phyloP scores from a whole-genome alignment of 2,888 invertebrate species.

The Microctonus brassicae region DNA sequence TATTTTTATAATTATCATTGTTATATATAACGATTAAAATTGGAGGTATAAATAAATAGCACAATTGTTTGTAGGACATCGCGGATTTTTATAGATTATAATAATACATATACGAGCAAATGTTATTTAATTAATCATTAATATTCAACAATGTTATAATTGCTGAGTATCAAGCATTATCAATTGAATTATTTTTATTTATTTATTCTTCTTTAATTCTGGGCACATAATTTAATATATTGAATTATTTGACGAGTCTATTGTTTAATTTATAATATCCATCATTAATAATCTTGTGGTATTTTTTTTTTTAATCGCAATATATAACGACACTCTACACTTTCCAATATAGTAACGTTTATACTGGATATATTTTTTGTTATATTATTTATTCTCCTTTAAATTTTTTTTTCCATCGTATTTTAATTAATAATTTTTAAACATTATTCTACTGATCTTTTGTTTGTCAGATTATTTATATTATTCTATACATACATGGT shows the following conservation, averaged over 20 bases:
- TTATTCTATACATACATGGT: constrained; percentile 39
- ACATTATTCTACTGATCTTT: neutral
- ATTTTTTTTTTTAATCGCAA: constrained; percentile 19
- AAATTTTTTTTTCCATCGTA: too few relatives aligned
- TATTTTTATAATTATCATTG: constrained; percentile 41
- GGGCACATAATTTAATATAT: neutral
- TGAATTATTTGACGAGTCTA: neutral
- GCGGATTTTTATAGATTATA: neutral
- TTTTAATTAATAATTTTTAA: neutral
- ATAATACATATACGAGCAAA: constrained; percentile 3
- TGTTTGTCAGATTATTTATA: constrained; percentile 48
- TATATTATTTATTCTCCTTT: neutral
- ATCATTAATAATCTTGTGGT: neutral
- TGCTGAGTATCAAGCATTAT: constrained; percentile 21
- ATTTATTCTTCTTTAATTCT: neutral
- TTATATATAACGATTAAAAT: constrained; percentile 46
- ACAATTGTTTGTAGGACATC: constrained; percentile 49
- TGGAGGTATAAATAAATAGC: constrained; percentile 67
- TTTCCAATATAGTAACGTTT: constrained; percentile 5
- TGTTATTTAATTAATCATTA: neutral
- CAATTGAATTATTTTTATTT: neutral
- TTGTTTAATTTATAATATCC: neutral
- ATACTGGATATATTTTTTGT: constrained; percentile 34
- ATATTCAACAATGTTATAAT: constrained; percentile 42
- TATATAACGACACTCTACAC: constrained; percentile 13